Conservation (phyloP, 1,140 invertebrate species). For the Psilanteris sp. region DNA sequence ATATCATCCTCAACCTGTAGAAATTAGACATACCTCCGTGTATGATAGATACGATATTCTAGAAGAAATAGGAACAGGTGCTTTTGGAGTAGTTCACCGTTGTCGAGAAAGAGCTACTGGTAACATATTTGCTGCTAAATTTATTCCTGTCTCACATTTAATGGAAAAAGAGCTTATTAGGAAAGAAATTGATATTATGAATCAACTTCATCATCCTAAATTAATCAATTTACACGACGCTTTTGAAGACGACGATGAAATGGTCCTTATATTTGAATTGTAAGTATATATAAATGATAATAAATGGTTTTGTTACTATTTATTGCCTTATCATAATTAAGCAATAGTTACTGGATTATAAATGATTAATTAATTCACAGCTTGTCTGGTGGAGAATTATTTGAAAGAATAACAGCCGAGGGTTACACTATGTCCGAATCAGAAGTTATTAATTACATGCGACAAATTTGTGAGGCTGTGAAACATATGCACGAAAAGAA, state of each 20-base stretch:
- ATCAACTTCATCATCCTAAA: slow-evolving; percentile 98
- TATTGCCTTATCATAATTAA: no score
- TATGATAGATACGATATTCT: slow-evolving; percentile 99
- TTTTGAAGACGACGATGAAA: slow-evolving; percentile 99
- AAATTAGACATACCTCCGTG: slow-evolving; percentile 95
- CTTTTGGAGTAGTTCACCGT: slow-evolving; percentile 98
- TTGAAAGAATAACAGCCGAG: slow-evolving; percentile 98
- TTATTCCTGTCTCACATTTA: slow-evolving; percentile 96
- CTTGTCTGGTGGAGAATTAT: slow-evolving; percentile 98
- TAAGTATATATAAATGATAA: no score
- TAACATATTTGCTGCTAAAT: slow-evolving; percentile 99
- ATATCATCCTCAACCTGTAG: slow-evolving; percentile 97
- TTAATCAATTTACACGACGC: slow-evolving; percentile 99
- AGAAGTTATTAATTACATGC: slow-evolving; percentile 99
- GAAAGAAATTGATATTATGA: slow-evolving; percentile 99
- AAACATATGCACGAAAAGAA: slow-evolving; percentile 99
- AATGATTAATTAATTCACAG: no score
- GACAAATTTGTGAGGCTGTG: slow-evolving; percentile 98
- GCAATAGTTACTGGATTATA: no score
- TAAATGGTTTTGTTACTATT: no score
- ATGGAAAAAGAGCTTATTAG: slow-evolving; percentile 98
- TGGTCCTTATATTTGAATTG: slow-evolving; percentile 99
- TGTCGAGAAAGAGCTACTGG: slow-evolving; percentile 97
- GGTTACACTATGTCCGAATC: slow-evolving; percentile 99
- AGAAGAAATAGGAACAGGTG: slow-evolving; percentile 99